Evolutionary conservation across 2,113 vertebrate species (phyloP).

Genomic region (Leptobrachium leishanense): DNA sequence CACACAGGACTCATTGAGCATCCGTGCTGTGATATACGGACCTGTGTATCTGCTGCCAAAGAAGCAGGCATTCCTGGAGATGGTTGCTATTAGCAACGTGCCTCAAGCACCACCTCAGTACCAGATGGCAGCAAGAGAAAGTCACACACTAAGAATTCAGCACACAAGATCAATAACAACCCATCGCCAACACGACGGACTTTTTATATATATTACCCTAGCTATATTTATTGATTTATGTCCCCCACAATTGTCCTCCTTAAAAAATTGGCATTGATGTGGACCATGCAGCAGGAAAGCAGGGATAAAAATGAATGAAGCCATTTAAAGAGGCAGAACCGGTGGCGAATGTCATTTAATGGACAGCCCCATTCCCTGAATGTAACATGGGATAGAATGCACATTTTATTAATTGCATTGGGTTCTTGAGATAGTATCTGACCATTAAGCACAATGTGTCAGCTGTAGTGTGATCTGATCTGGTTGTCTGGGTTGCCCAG

Average conservation of each 20-base stretch:
- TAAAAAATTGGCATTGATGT: neutral
- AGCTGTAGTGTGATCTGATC: neutral
- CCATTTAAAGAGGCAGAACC: neutral
- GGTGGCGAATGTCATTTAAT: neutral
- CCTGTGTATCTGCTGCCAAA: conserved; percentile 57
- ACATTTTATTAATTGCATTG: neutral
- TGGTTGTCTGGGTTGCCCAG: conserved; percentile 3
- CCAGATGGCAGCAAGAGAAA: conserved; percentile 57
- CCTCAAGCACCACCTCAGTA: conserved; percentile 67
- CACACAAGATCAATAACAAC: conserved; percentile 45
- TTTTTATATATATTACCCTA: conserved; percentile 12
- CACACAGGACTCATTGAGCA: conserved; percentile 24
- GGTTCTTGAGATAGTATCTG: neutral
- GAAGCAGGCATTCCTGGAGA: conserved; percentile 67
- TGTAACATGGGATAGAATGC: neutral
- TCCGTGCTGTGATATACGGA: conserved; percentile 45
- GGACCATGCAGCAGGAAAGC: neutral
- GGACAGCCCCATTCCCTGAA: neutral
- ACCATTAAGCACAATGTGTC: neutral
- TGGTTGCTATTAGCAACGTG: conserved; percentile 81
- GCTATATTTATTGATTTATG: neutral
- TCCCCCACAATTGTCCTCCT: neutral
- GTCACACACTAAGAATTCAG: conserved; percentile 53
- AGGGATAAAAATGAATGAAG: neutral
- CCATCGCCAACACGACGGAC: conserved; percentile 51